Percentiles rank a stretch among this genome's conserved stretches.
Conservation (phyloP, 2,113 vertebrate species). For the Numenius arquata region DNA sequence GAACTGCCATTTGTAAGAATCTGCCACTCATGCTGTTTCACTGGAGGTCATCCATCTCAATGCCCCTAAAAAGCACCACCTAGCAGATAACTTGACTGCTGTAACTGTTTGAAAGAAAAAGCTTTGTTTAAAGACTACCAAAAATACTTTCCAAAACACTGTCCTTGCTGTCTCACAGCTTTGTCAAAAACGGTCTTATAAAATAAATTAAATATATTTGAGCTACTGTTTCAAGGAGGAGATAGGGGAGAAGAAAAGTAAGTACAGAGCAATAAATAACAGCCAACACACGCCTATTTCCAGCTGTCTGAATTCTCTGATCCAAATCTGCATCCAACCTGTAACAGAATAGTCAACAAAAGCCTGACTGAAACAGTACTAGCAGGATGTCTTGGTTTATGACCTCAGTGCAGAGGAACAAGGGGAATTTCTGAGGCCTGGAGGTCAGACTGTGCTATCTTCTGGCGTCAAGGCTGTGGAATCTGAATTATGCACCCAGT, state of each 20-base stretch:
- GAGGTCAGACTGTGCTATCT: not conserved
- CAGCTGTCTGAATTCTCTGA: not conserved
- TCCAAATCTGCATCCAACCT: not conserved
- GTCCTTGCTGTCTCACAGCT: not conserved
- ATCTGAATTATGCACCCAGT: not conserved
- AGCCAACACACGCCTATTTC: not conserved
- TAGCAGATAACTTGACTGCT: not conserved
- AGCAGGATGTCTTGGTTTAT: not conserved
- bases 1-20: not conserved
- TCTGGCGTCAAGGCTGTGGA: not conserved
- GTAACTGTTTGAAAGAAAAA: not conserved
- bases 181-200: not conserved
- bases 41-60: not conserved
- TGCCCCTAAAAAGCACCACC: not conserved
- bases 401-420: not conserved
- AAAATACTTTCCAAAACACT: not conserved
- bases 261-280: not conserved
- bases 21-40: not conserved
- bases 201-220: not conserved
- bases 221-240: not conserved
- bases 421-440: not conserved
- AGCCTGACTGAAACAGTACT: not conserved
- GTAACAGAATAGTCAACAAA: not conserved
- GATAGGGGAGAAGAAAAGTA: not conserved
- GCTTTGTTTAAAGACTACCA: not conserved